These are phyloP conservation scores for Noturus placidus DNA, from an alignment of 2,113 vertebrate genomes.

Conservation along the genomic window DNA sequence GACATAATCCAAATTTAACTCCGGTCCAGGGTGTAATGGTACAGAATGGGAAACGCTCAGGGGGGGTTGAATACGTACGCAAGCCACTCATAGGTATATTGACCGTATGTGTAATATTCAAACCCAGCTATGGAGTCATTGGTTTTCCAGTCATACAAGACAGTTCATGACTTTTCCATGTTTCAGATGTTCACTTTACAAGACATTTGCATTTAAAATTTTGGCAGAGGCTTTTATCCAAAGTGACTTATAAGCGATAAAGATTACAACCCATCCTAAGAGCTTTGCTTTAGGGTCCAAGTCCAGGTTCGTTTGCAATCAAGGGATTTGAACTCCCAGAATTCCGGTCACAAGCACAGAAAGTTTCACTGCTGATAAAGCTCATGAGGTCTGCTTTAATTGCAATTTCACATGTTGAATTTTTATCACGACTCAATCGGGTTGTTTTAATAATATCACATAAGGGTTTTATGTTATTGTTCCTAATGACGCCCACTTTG, in stretches of 20 bases:
- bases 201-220: neutral
- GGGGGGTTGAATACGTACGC: neutral
- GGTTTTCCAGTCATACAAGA: neutral
- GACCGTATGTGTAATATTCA: neutral
- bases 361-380: neutral
- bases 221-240: neutral
- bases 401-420: neutral
- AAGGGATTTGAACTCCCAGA: neutral
- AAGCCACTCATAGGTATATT: neutral
- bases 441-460: slow-evolving; percentile 62
- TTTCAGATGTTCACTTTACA: neutral
- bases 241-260: neutral
- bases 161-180: neutral
- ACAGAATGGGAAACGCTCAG: neutral
- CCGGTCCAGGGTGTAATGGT: neutral
- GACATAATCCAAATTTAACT: neutral
- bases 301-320: neutral
- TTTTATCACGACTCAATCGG: neutral
- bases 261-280: neutral
- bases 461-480: slow-evolving; percentile 52
- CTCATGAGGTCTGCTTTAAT: neutral
- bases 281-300: neutral
- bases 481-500: slow-evolving; percentile 64
- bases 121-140: neutral
- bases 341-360: neutral